phyloP scores from a whole-genome alignment of 2,113 vertebrate genomes.

The Varanus salvator region DNA sequence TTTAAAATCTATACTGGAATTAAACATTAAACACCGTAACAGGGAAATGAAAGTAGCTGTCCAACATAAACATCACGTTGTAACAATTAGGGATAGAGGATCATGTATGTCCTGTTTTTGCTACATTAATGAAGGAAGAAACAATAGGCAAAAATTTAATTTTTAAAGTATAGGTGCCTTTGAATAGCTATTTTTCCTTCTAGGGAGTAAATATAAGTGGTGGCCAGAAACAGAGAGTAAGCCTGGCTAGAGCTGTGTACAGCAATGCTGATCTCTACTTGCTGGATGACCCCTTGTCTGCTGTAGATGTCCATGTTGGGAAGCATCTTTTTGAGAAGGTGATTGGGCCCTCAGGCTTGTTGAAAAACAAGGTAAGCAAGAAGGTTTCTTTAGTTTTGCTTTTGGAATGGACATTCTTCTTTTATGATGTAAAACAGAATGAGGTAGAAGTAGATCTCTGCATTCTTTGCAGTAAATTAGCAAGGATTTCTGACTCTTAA shows the following conservation, averaged over 20 bases:
- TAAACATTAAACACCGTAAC: background rate
- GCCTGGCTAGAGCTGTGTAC: conserved; percentile 83
- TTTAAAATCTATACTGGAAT: background rate
- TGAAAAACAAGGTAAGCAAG: conserved; percentile 80
- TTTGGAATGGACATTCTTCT: background rate
- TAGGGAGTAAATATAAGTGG: conserved; percentile 86
- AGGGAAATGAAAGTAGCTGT: background rate
- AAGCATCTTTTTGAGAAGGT: conserved; percentile 87
- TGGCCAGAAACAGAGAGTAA: conserved; percentile 87
- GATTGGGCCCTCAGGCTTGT: conserved; percentile 81
- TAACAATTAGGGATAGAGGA: background rate
- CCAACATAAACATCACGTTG: background rate
- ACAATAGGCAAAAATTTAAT: background rate
- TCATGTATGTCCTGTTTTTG: background rate
- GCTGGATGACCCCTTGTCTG: conserved; percentile 85
- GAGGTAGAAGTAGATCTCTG: too few species aligned
- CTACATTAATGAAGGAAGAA: background rate
- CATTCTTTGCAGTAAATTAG: too few species aligned
- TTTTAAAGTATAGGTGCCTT: background rate
- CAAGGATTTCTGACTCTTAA: too few species aligned
- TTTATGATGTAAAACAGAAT: conserved; percentile 7
- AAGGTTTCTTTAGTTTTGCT: background rate
- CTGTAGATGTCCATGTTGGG: conserved; percentile 85
- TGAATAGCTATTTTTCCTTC: background rate
- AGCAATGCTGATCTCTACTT: conserved; percentile 82